phyloP scores from a whole-genome alignment of 2,113 vertebrate species.

The Bambusicola thoracicus region DNA sequence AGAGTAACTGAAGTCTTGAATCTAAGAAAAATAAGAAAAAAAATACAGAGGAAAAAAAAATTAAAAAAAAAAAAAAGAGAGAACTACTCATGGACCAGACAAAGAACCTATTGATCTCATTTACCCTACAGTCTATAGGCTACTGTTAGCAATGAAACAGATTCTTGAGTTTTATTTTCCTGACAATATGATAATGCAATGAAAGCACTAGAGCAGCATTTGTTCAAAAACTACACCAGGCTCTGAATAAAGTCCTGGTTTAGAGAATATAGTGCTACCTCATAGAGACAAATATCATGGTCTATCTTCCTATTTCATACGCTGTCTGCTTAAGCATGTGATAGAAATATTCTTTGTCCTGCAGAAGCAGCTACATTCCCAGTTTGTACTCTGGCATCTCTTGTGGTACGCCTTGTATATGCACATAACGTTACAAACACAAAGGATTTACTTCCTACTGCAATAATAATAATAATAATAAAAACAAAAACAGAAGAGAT shows the following conservation, averaged over 20 bases:
- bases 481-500: neutral
- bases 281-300: neutral
- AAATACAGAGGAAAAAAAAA: neutral
- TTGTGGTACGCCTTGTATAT: neutral
- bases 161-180: neutral
- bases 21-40: neutral
- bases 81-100: neutral
- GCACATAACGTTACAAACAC: neutral
- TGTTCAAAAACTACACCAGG: neutral
- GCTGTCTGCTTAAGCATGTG: neutral
- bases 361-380: neutral
- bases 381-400: neutral
- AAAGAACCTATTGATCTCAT: neutral
- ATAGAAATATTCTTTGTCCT: neutral
- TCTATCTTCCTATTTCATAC: neutral
- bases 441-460: neutral
- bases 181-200: neutral
- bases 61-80: neutral
- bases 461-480: no score
- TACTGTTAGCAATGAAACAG: neutral
- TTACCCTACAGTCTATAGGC: neutral
- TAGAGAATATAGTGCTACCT: neutral
- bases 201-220: neutral
- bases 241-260: neutral
- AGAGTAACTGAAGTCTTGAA: neutral